Evolutionary conservation across 2,113 vertebrate genomes (phyloP).

Genomic region (Bufo gargarizans): DNA sequence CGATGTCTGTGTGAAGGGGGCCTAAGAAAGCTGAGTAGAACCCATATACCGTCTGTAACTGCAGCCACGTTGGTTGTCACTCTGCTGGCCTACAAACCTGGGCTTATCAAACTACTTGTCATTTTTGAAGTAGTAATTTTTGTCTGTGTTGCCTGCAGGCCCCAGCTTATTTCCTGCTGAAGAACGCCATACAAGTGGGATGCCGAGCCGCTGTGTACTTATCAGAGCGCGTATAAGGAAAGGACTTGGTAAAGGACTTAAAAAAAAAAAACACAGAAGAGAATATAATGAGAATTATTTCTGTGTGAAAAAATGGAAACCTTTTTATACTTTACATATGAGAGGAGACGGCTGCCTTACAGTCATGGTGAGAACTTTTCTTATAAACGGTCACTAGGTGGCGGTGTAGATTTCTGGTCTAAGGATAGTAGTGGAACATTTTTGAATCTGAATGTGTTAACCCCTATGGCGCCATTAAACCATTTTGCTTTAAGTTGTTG

Average conservation of each 20-base stretch:
- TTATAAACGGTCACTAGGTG: slow-evolving; percentile 58
- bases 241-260: background rate
- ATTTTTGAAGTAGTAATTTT: background rate
- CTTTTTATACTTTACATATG: background rate
- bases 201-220: slow-evolving; percentile 90
- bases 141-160: slow-evolving; percentile 72
- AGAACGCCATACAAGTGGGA: slow-evolving; percentile 87
- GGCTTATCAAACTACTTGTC: background rate
- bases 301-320: slow-evolving; percentile 22
- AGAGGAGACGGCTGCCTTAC: slow-evolving; percentile 2
- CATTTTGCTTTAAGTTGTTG: background rate
- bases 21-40: no score
- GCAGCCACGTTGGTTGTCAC: background rate
- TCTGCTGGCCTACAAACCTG: background rate
- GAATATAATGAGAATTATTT: slow-evolving; percentile 27
- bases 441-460: no score
- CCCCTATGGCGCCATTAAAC: background rate
- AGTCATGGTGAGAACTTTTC: slow-evolving; percentile 22
- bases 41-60: background rate
- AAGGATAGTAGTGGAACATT: no score
- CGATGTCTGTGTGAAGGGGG: no score
- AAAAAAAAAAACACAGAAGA: background rate
- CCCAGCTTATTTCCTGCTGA: slow-evolving; percentile 86
- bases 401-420: slow-evolving; percentile 57
- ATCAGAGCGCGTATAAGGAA: slow-evolving; percentile 83